Conservation (phyloP, 2,888 invertebrate species). For the Drosophila kanekoi region DNA sequence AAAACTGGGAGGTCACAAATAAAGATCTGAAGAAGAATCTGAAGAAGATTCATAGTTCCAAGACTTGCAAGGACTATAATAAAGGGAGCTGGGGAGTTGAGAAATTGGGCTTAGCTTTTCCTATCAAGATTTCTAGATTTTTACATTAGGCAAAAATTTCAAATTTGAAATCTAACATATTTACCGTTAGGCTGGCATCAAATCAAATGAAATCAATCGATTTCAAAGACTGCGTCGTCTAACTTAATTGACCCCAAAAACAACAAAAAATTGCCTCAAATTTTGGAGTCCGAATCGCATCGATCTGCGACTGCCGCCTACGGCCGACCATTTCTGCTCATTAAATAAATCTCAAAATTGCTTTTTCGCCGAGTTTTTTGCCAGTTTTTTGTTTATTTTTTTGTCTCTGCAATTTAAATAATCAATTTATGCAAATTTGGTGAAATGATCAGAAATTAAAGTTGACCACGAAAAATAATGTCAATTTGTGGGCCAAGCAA, state of each 20-base stretch:
- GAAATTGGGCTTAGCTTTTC: too few species aligned
- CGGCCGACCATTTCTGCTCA: constrained; percentile 70
- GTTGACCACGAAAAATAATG: constrained; percentile 6
- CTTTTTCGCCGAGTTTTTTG: constrained; percentile 22
- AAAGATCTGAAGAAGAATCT: not conserved
- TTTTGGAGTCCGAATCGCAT: constrained; percentile 34
- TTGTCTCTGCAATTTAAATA: constrained; percentile 36
- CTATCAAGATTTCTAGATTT: not conserved
- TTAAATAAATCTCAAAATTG: constrained; percentile 74
- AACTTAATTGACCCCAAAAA: constrained; percentile 75
- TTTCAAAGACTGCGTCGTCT: constrained; percentile 34
- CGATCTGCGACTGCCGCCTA: constrained; percentile 57
- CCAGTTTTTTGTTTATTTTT: constrained; percentile 32
- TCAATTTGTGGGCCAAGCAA: constrained; percentile 43
- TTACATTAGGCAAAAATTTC: not conserved
- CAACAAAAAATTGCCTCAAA: constrained; percentile 66
- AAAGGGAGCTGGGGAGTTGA: too few species aligned
- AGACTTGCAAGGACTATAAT: too few species aligned
- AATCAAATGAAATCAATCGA: constrained; percentile 18
- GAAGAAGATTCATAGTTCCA: not conserved
- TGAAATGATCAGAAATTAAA: constrained; percentile 50
- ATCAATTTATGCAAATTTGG: constrained; percentile 54
- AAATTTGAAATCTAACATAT: not conserved
- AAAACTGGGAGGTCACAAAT: not conserved
- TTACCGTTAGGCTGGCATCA: constrained; percentile 2